phyloP scores from a whole-genome alignment of 2,888 invertebrate genomes.

The Xylota segnis region DNA sequence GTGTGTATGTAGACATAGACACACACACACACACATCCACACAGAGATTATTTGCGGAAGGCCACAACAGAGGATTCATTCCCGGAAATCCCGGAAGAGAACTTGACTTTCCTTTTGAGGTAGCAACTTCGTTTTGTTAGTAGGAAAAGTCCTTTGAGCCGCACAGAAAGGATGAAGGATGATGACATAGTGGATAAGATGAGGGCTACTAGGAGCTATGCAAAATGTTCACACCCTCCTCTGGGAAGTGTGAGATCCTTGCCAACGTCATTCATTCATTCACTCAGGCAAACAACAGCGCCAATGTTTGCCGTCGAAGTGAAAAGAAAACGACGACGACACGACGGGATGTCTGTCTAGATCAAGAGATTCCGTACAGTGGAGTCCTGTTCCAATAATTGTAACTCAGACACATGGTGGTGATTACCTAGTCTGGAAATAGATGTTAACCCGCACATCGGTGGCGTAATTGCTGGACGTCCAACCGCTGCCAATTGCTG shows the following conservation, averaged over 20 bases:
- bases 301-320: constrained; percentile 46
- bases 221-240: constrained; percentile 55
- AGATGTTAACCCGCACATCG: constrained; percentile 23
- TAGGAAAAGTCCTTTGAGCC: constrained; percentile 40
- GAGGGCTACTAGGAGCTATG: not conserved
- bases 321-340: constrained; percentile 11
- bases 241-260: constrained; percentile 60
- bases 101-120: constrained; percentile 80
- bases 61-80: constrained; percentile 64
- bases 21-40: too few species aligned
- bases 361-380: constrained; percentile 17
- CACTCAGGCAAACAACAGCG: constrained; percentile 17
- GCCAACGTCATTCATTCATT: constrained; percentile 27
- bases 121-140: constrained; percentile 60
- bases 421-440: constrained; percentile 14
- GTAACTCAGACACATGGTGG: constrained; percentile 1
- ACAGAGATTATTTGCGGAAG: not conserved
- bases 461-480: constrained; percentile 69
- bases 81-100: constrained; percentile 80
- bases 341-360: constrained; percentile 14
- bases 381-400: not conserved
- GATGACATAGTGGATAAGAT: constrained; percentile 63
- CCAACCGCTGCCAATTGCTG: constrained; percentile 62
- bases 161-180: constrained; percentile 40
- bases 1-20: not conserved